Evolutionary conservation across 1,140 invertebrate genomes (phyloP).

Genomic region (Scaptomyza graminum): DNA sequence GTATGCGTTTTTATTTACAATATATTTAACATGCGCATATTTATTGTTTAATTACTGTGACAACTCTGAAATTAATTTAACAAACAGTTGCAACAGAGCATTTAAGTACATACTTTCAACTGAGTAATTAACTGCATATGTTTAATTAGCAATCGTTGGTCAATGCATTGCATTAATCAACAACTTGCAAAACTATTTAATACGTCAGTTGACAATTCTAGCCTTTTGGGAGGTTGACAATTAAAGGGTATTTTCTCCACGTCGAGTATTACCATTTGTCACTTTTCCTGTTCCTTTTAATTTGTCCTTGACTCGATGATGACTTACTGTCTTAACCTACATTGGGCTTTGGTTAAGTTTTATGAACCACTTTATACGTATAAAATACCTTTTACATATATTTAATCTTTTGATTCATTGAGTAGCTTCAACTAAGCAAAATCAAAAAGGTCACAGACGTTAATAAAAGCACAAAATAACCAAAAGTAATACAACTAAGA

Average conservation of each 20-base stretch:
- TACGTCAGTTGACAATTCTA: background rate
- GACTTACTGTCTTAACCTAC: background rate
- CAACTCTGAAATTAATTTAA: constrained; percentile 66
- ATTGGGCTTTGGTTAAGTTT: background rate
- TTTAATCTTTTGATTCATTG: background rate
- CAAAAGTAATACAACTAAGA: background rate
- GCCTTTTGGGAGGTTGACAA: too few species aligned
- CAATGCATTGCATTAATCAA: constrained; percentile 22
- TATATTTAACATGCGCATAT: constrained; percentile 54
- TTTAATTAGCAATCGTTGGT: constrained; percentile 54
- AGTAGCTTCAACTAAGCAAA: constrained; percentile 1
- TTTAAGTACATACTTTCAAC: constrained; percentile 6
- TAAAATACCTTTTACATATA: background rate
- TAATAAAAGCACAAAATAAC: constrained; percentile 2
- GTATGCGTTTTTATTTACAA: constrained; percentile 38
- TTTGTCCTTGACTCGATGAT: background rate
- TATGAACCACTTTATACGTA: background rate
- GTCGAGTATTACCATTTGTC: too few species aligned
- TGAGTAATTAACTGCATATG: constrained; percentile 62
- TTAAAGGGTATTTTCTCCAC: too few species aligned
- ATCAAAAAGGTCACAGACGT: constrained; percentile 26
- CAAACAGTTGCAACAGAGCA: constrained; percentile 18
- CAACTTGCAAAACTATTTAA: background rate
- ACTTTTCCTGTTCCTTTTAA: too few species aligned
- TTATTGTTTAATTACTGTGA: constrained; percentile 72